A percentile compares a stretch with the other conserved stretches of the same genome.
Evolutionary conservation across 2,113 vertebrate species (phyloP).

Genomic region (Glaucomys volans): DNA sequence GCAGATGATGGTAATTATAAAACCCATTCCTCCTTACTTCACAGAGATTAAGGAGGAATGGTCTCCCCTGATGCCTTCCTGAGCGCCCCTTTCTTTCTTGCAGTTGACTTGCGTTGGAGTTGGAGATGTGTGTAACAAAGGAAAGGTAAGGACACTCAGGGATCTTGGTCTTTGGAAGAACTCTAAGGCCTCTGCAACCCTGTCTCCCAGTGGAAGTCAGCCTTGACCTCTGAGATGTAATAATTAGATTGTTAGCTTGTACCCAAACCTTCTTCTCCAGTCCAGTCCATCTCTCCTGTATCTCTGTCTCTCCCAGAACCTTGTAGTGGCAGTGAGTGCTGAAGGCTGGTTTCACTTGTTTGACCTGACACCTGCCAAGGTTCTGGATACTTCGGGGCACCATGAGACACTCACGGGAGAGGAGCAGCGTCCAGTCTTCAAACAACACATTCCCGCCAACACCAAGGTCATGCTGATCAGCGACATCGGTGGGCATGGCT

Average conservation of each 20-base stretch:
- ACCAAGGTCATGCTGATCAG: constrained; percentile 98
- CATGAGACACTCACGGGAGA: constrained; percentile 89
- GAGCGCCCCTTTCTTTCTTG: constrained; percentile 68
- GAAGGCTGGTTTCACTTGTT: constrained; percentile 99
- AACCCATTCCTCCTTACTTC: background rate
- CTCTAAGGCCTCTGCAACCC: background rate
- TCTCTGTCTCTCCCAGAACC: constrained; percentile 88
- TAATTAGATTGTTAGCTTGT: background rate
- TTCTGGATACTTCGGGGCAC: constrained; percentile 91
- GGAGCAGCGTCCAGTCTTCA: constrained; percentile 94
- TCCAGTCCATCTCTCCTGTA: no score
- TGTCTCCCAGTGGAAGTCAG: background rate
- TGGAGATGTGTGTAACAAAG: constrained; percentile 97
- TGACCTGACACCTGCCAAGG: constrained; percentile 90
- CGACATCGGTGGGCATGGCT: constrained; percentile 92
- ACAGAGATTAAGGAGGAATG: background rate
- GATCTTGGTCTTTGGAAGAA: background rate
- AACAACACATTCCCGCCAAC: constrained; percentile 98
- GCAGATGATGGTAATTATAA: background rate
- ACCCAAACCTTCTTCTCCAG: background rate
- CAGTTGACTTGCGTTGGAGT: constrained; percentile 97
- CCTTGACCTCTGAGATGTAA: background rate
- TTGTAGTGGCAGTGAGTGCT: constrained; percentile 95
- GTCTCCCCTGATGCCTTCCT: background rate
- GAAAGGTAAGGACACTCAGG: constrained; percentile 90